A percentile compares a stretch with the other conserved stretches of the same genome.
Conservation (phyloP, 2,888 invertebrate species). For the Pseudolycoriella hygida region DNA sequence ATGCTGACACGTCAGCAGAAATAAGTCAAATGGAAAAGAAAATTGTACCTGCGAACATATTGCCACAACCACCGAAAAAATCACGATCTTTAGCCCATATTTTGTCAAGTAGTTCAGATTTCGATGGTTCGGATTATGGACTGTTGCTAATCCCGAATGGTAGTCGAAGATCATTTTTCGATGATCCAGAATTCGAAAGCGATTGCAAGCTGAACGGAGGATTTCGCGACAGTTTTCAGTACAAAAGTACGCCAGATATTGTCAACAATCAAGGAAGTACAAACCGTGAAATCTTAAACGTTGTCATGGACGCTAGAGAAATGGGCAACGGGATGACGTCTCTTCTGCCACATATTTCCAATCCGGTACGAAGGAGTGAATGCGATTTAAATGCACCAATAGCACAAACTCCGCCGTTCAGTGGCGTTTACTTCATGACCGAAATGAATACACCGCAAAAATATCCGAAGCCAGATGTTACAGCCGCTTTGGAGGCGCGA, state of each 20-base stretch:
- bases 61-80: constrained; percentile 66
- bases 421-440: constrained; percentile 38
- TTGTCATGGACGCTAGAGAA: constrained; percentile 35
- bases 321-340: constrained; percentile 20
- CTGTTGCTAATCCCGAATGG: constrained; percentile 32
- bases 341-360: constrained; percentile 5
- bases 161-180: constrained; percentile 33
- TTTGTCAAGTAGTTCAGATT: constrained; percentile 41
- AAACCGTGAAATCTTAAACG: constrained; percentile 39
- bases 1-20: constrained; percentile 10
- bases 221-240: constrained; percentile 13
- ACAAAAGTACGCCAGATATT: constrained; percentile 9
- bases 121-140: constrained; percentile 26
- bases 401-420: constrained; percentile 29
- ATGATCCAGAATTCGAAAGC: constrained; percentile 34
- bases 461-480: constrained; percentile 28
- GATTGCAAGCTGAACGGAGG: constrained; percentile 13
- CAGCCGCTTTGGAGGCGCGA: constrained; percentile 38
- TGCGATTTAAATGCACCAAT: constrained; percentile 16
- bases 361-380: constrained; percentile 13
- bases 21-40: constrained; percentile 35
- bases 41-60: constrained; percentile 58
- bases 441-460: constrained; percentile 32
- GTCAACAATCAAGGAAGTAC: constrained; percentile 22
- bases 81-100: constrained; percentile 53